Evolutionary conservation across 2,888 invertebrate species (phyloP), one percentile per base, ranked within the genome.

Genomic region (Orthosia gracilis): DNA sequence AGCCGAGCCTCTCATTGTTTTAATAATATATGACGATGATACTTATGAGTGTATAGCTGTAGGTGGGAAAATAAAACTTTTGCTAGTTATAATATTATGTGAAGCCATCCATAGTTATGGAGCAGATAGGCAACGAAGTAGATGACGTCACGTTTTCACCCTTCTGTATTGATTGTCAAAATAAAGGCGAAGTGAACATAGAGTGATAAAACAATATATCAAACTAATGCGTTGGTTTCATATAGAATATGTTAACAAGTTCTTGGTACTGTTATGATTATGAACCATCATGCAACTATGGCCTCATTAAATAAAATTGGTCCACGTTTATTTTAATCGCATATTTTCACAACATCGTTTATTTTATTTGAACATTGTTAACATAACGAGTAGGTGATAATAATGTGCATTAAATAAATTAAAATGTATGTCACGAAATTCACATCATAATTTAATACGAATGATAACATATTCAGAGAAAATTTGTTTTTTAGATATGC

Each of bases 1-100:
- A n/a, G n/a, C 61, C 61, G 26, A 49, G 61, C 63, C 70, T 69
- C 63, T 58, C 23, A 84, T 80, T 84, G 82, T 80, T 61, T 59
- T 26, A 61, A 5, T 18, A 45, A 3, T 12, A 9, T 59, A 18
- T 12, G 26, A 49, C 13, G 13, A 2, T 31, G 47, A 62, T 45
- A 62, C 11, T 62, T 57, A 31, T 45, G 18, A 21, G 49, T 54
- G 49, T 13, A 69, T 18, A 45, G 9, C 69, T 69, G 13, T 76
- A 17, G 15, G 5, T 23, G 23, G 3, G 5, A 40, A 40, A 52
- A 58, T 47, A 64, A 13, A 63, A 63, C 13, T 18, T 55, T 69
- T 23, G 4, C 31, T 52, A 47, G 23, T 75, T 12, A 21, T 59
- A 55, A 3, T 26, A 57, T 7, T 21, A 17, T 15, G 15, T 45